Evolutionary conservation across 2,113 vertebrate genomes (phyloP).

Genomic region (Cepphus grylle): DNA sequence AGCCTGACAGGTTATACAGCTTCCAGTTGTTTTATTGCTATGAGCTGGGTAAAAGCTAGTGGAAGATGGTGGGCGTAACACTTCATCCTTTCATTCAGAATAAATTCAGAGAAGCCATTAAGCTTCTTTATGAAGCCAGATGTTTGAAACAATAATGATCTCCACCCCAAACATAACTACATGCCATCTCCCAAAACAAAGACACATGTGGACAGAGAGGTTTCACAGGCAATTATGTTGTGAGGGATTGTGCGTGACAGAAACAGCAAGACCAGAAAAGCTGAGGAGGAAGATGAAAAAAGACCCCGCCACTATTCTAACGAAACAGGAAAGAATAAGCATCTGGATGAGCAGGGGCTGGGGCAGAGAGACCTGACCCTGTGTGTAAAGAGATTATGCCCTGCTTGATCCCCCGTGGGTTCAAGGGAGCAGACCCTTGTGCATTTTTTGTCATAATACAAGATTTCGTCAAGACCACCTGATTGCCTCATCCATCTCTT

Average conservation of each 20-base stretch:
- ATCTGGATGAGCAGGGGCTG: background rate
- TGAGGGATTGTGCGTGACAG: constrained; percentile 20
- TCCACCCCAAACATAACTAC: constrained; percentile 54
- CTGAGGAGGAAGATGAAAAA: background rate
- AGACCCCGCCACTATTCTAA: background rate
- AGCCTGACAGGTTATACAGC: constrained; percentile 1
- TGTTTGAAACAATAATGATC: constrained; percentile 63
- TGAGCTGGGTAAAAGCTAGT: background rate
- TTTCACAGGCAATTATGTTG: constrained; percentile 32
- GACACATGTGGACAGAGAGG: constrained; percentile 54
- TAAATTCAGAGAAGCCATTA: constrained; percentile 43
- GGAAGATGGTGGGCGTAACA: background rate
- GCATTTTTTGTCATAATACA: constrained; percentile 27
- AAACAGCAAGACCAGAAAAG: constrained; percentile 37
- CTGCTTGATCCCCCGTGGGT: background rate
- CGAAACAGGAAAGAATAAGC: background rate
- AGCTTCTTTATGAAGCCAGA: constrained; percentile 53
- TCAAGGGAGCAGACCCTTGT: background rate
- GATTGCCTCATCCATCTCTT: constrained; percentile 17
- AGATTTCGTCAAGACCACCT: constrained; percentile 19
- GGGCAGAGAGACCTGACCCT: constrained; percentile 6
- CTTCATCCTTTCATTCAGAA: constrained; percentile 43
- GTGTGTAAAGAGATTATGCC: constrained; percentile 37
- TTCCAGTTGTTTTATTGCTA: background rate
- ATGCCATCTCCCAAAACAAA: constrained; percentile 50